Conservation (phyloP, 2,888 invertebrate genomes). For the Megalurothrips usitatus region DNA sequence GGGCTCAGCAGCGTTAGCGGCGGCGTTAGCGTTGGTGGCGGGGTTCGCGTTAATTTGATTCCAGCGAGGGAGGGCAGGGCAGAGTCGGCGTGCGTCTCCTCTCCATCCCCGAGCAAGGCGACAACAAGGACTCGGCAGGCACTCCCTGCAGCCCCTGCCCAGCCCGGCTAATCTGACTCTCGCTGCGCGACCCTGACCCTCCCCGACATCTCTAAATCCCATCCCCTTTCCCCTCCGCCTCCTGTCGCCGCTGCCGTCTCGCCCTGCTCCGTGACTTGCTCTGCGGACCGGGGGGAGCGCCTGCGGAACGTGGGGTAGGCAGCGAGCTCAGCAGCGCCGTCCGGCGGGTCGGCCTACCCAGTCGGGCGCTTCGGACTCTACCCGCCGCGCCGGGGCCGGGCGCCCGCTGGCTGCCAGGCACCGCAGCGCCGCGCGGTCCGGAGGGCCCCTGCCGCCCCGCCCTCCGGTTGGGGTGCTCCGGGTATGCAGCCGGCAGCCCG, state of each 20-base stretch:
- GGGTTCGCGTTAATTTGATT: conserved; percentile 7
- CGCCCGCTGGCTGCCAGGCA: no score
- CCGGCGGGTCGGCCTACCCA: neutral
- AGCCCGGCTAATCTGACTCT: no score
- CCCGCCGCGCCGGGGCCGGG: neutral
- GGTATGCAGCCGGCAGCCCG: no score
- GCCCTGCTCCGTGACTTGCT: no score
- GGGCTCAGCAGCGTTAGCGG: neutral
- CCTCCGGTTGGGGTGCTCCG: no score
- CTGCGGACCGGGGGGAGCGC: neutral
- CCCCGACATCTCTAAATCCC: no score
- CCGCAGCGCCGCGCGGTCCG: no score
- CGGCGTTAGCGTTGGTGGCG: neutral
- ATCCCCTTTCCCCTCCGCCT: no score
- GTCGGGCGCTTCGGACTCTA: neutral
- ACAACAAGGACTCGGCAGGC: neutral
- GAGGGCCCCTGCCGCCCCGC: no score
- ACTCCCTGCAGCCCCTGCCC: no score
- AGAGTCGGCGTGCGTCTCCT: neutral
- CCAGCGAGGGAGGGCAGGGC: neutral
- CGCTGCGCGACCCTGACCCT: no score
- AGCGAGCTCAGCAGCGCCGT: neutral
- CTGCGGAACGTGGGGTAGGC: neutral
- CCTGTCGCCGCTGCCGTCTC: no score
- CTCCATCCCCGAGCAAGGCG: neutral